phyloP scores from a whole-genome alignment of 2,113 vertebrate genomes.

The Tor tambroides region DNA sequence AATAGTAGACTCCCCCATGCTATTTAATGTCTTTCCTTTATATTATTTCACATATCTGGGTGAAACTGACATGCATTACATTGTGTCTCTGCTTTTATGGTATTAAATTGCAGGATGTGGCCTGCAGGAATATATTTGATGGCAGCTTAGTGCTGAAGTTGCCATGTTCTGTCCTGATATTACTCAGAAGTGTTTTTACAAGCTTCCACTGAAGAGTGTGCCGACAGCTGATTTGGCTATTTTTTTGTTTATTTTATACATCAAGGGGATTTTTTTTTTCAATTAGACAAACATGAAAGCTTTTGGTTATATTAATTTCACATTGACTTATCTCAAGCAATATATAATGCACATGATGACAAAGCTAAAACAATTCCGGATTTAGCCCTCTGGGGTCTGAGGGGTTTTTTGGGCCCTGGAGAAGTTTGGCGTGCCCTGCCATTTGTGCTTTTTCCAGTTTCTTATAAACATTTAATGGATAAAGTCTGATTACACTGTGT shows the following conservation, averaged over 20 bases:
- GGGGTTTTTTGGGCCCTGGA: not conserved
- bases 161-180: conserved; percentile 23
- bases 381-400: not conserved
- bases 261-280: not conserved
- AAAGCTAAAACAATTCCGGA: conserved; percentile 2
- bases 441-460: not conserved
- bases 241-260: not conserved
- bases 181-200: conserved; percentile 22
- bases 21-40: conserved; percentile 10
- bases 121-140: conserved; percentile 9
- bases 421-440: not conserved
- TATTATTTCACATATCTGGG: not conserved
- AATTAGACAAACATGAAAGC: conserved; percentile 3
- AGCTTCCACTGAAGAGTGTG: not conserved
- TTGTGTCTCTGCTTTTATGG: conserved; percentile 4
- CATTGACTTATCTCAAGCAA: not conserved
- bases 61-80: conserved; percentile 11
- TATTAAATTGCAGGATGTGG: conserved; percentile 8
- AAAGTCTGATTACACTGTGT: not conserved
- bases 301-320: not conserved
- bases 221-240: not conserved
- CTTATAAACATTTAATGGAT: not conserved
- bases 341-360: not conserved
- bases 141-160: conserved; percentile 17
- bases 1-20: not conserved